Evolutionary conservation across 1,140 invertebrate species (phyloP), one percentile per base, ranked within the genome.

Genomic region (Lordiphosa clarofinis): DNA sequence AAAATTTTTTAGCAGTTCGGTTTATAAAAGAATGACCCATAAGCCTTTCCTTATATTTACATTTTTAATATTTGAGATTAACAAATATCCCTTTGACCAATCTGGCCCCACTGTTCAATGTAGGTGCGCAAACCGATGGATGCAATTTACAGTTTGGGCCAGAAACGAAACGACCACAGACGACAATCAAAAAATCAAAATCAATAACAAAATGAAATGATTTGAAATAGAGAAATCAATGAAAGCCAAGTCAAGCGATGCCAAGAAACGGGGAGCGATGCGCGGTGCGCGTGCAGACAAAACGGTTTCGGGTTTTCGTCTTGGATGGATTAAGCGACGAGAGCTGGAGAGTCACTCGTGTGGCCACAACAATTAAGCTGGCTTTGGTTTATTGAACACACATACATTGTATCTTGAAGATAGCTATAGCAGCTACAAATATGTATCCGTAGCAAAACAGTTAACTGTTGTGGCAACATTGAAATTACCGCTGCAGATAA

Each of bases 181-280:
- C 39, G 67, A 59, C 67, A 81, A 72, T 82, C 72, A 82, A 82
- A 82, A 73, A 75, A 67, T 81, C 58, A 81, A 71, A 72, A 76
- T 81, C 78, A 81, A 82, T 69, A 81, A 78, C 55, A 40, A 79
- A 73, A 61, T 70, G 69, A 78, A 81, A 74, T 84, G 59, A 84
- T 82, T 84, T 84, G 59, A 64, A 84, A 82, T 73, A 69, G 73
- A 81, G 76, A 82, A 82, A 82, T 82, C 78, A 82, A 82, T 84
- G 76, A 82, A 82, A 84, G 76, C 68, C 62, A 63, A 60, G 15
- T 11, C 31, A 38, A 15, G 19, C 24, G 24, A 21, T 46, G 46
- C 10, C 11, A 4, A 19, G 50, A 33, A 12, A 71, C 19, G 19
- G 19, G 19, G 19, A 19, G 21, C 21, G 21, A 1, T 4, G 4